Conservation (phyloP, 2,888 invertebrate species). For the Noctua fimbriata region DNA sequence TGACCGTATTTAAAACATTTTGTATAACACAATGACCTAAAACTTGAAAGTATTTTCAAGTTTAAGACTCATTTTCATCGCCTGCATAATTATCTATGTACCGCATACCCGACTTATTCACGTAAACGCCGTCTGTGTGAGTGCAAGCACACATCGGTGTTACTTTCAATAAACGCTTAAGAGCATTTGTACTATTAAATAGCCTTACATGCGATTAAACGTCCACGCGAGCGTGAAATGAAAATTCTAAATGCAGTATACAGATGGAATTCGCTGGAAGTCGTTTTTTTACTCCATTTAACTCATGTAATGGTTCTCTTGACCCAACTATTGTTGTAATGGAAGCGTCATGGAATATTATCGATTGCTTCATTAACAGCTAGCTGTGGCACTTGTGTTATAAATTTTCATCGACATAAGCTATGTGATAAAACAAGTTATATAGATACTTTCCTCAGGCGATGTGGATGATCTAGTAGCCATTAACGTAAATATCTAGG, state of each 20-base stretch:
- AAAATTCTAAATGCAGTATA: conserved; percentile 74
- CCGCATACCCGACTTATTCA: conserved; percentile 28
- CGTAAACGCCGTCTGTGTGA: conserved; percentile 29
- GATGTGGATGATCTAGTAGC: conserved; percentile 41
- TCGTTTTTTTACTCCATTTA: conserved; percentile 61
- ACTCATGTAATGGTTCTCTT: conserved; percentile 73
- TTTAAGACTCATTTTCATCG: conserved; percentile 36
- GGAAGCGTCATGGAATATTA: conserved; percentile 44
- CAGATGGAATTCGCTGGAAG: conserved; percentile 65
- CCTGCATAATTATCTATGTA: conserved; percentile 34
- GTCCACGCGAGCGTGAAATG: conserved; percentile 82
- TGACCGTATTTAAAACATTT: neutral
- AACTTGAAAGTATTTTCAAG: conserved; percentile 14
- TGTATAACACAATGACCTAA: neutral
- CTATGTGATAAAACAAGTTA: conserved; percentile 43
- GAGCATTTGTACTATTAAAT: conserved; percentile 76
- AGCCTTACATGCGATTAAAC: conserved; percentile 80
- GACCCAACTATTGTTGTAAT: conserved; percentile 64
- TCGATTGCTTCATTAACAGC: conserved; percentile 57
- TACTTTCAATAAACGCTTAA: conserved; percentile 75
- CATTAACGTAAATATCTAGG: conserved; percentile 40
- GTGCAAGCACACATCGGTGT: conserved; percentile 55
- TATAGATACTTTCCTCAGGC: conserved; percentile 13
- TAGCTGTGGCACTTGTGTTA: conserved; percentile 18
- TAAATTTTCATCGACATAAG: conserved; percentile 40